A percentile compares a stretch with the other conserved stretches of the same genome.
These are phyloP conservation scores for Hypercompe scribonia DNA, from an alignment of 2,888 invertebrate genomes.

Conservation along the genomic window DNA sequence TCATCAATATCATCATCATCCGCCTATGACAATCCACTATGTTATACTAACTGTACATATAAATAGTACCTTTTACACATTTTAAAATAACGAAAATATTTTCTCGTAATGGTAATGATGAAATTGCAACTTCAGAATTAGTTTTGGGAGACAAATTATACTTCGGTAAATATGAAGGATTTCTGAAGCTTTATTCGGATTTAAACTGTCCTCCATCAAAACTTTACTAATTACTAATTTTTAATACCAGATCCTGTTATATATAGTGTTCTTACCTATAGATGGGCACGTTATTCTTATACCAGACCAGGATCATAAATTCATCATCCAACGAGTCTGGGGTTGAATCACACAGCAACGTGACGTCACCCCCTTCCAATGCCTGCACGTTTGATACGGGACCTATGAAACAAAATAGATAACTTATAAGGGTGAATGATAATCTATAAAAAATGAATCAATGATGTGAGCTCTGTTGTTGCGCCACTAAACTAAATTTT, in stretches of 20 bases:
- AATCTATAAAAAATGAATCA: not conserved
- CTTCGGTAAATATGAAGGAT: not conserved
- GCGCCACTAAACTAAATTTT: no score
- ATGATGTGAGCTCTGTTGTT: no score
- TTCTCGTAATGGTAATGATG: not conserved
- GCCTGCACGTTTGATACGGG: slow-evolving; percentile 84
- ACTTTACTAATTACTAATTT: not conserved
- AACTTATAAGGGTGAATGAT: no score
- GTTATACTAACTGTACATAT: no score
- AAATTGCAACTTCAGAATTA: not conserved
- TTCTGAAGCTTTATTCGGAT: not conserved
- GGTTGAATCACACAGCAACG: slow-evolving; percentile 86
- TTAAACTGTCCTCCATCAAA: not conserved
- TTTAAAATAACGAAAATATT: not conserved
- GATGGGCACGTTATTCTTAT: slow-evolving; percentile 88
- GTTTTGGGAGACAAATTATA: not conserved
- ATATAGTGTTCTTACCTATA: slow-evolving; percentile 82
- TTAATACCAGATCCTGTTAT: not conserved
- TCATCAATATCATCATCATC: no score
- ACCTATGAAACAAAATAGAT: slow-evolving; percentile 63
- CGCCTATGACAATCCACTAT: no score
- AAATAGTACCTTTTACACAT: not conserved
- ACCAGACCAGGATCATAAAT: slow-evolving; percentile 88
- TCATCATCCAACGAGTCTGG: slow-evolving; percentile 84
- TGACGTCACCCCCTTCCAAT: slow-evolving; percentile 84